Base-by-base conservation (phyloP, 2,888 invertebrate genomes). In the Tenthredo livida region DNA sequence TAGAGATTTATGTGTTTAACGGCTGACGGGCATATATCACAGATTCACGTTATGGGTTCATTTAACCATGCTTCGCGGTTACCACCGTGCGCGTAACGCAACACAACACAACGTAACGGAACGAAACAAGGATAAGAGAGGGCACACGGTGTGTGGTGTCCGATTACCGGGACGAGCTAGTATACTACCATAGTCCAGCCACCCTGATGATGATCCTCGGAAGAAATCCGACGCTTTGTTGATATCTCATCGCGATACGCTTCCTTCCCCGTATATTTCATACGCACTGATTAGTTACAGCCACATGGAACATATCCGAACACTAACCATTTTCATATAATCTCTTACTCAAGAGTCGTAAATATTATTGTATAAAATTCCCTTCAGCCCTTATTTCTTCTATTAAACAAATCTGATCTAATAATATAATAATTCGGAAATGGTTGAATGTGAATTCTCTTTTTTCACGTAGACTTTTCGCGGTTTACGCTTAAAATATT, bases 21-120 rank as follows among this genome's bases (percentile, higher is more conserved):
- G 89, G 89, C 87, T 90, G 91, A 90, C 91, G 85, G 88, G 87
- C 89, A 87, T 89, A 90, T 89, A 90, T 90, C 90, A 89, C 88
- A 10, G 33, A 47, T 65, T 43, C 65, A 58, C 47, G 70, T 83
- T 83, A 83, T 83, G 83, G 83, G 83, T 83, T 83, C 83, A 83
- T 83, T 83, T 83, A 70, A 83, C 47, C 43, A 40, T 33, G 40
- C 78, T 78, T 58, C 78, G n/a, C 21, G 78, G 40, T 80, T 50
- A 77, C 80, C 80, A 61, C 58, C 80, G 61, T 40, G 10, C 61
- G 58, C 80, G 77, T 80, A 58, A 80, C 61, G 40, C 61, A 58
- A 50, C 78, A 33, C n/a, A 78, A 54, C 17, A 33, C n/a, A 78
- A 54, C 17, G 33, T n/a, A 15, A 77, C 77, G 77, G 10, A 29